These are phyloP conservation scores for Zapus hudsonius DNA, from an alignment of 2,113 vertebrate genomes.

Conservation along the genomic window DNA sequence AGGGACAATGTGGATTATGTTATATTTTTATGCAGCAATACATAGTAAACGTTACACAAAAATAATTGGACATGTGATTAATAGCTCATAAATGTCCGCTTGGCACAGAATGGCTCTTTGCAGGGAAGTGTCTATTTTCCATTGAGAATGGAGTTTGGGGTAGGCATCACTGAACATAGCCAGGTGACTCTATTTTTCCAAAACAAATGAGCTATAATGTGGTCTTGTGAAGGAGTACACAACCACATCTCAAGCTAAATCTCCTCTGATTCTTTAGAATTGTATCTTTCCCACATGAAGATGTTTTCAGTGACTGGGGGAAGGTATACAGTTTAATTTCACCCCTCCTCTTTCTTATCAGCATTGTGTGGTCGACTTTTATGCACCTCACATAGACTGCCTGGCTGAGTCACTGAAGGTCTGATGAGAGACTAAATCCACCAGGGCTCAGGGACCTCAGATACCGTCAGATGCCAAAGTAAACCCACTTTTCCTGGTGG, in stretches of 20 bases:
- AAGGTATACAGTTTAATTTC: not conserved
- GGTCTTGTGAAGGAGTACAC: not conserved
- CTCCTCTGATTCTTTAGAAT: constrained; percentile 23
- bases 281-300: constrained; percentile 26
- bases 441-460: not conserved
- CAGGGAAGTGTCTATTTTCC: constrained; percentile 18
- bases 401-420: not conserved
- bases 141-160: constrained; percentile 22
- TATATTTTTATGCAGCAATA: constrained; percentile 26
- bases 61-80: constrained; percentile 62
- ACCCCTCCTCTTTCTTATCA: not conserved
- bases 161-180: not conserved
- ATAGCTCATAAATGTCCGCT: constrained; percentile 46
- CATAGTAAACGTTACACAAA: constrained; percentile 44
- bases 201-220: not conserved
- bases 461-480: not conserved
- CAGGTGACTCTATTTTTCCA: constrained; percentile 11
- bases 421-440: not conserved
- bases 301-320: not conserved
- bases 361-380: not conserved
- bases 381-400: not conserved
- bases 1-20: constrained; percentile 18
- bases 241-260: not conserved
- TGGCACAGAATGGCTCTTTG: constrained; percentile 14
- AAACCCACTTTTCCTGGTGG: constrained; percentile 9